A percentile compares a stretch with the other conserved stretches of the same genome.
Conservation (phyloP, 2,888 invertebrate genomes). For the Ophion slaviceki region DNA sequence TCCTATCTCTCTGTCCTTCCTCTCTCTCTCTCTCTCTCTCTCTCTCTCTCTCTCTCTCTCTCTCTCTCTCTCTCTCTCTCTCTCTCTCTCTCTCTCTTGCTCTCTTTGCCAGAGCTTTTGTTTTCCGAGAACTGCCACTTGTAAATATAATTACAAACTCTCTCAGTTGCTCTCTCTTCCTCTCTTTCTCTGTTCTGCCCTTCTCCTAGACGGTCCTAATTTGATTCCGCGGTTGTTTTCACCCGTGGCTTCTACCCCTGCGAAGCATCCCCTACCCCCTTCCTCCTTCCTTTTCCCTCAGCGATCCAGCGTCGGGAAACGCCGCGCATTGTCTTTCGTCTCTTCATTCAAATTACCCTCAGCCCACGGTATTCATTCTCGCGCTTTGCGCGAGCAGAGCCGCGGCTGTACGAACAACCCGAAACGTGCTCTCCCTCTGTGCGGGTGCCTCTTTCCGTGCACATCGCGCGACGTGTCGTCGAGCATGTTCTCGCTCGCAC, state of each 20-base stretch:
- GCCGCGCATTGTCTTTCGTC: conserved; percentile 81
- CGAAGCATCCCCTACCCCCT: conserved; percentile 45
- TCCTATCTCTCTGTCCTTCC: conserved; percentile 63
- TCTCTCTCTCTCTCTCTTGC: conserved; percentile 48
- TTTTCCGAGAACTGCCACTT: conserved; percentile 82
- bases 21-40: neutral
- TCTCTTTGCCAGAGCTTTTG: conserved; percentile 74
- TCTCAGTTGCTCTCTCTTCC: conserved; percentile 57
- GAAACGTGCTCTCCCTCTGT: conserved; percentile 37
- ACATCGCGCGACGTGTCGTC: conserved; percentile 53
- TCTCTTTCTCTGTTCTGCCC: conserved; percentile 46
- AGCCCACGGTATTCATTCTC: conserved; percentile 76
- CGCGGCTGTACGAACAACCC: conserved; percentile 52
- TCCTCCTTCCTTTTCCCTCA: conserved; percentile 57
- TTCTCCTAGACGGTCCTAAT: conserved; percentile 76
- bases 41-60: no score
- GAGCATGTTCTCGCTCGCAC: conserved; percentile 44
- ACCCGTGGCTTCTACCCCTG: conserved; percentile 70
- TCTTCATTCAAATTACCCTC: conserved; percentile 83
- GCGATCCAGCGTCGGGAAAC: conserved; percentile 65
- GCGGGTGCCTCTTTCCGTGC: conserved; percentile 45
- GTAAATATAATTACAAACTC: conserved; percentile 82
- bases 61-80: no score
- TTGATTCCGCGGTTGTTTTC: conserved; percentile 83
- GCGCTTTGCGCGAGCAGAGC: conserved; percentile 57